A percentile compares a stretch with the other conserved stretches of the same genome.
phyloP scores from a whole-genome alignment of 2,797 vertebrate species.

The Ceyx erithaca region DNA sequence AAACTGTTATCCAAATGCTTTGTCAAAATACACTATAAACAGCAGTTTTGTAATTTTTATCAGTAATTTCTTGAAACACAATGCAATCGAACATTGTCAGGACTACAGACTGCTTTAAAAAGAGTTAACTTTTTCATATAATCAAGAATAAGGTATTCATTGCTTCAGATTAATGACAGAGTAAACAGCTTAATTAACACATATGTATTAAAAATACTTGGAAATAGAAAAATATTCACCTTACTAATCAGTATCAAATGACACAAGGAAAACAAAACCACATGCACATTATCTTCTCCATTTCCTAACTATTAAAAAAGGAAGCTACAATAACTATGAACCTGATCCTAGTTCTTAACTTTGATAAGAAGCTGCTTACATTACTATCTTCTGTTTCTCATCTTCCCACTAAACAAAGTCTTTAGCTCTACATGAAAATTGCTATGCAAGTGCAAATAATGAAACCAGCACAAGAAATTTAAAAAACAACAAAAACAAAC shows the following conservation, averaged over 20 bases:
- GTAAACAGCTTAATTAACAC: background rate
- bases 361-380: background rate
- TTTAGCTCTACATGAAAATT: background rate
- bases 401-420: background rate
- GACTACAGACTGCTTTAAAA: too few relatives aligned
- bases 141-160: too few relatives aligned
- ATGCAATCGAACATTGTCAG: too few relatives aligned
- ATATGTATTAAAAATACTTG: too few relatives aligned
- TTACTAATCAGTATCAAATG: too few relatives aligned
- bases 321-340: background rate
- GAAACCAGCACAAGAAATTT: background rate
- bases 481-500: too few relatives aligned
- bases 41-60: too few relatives aligned
- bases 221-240: too few relatives aligned
- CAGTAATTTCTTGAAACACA: too few relatives aligned
- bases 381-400: background rate
- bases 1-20: background rate
- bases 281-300: background rate
- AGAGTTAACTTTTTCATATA: too few relatives aligned
- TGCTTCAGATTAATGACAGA: too few relatives aligned
- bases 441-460: background rate
- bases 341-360: background rate
- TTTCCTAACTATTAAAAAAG: background rate
- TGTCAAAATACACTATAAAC: too few relatives aligned
- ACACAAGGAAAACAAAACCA: background rate